Percentiles rank a stretch among this genome's conserved stretches.
Evolutionary conservation across 2,888 invertebrate genomes (phyloP).

Genomic region (Ernsta delagoae): DNA sequence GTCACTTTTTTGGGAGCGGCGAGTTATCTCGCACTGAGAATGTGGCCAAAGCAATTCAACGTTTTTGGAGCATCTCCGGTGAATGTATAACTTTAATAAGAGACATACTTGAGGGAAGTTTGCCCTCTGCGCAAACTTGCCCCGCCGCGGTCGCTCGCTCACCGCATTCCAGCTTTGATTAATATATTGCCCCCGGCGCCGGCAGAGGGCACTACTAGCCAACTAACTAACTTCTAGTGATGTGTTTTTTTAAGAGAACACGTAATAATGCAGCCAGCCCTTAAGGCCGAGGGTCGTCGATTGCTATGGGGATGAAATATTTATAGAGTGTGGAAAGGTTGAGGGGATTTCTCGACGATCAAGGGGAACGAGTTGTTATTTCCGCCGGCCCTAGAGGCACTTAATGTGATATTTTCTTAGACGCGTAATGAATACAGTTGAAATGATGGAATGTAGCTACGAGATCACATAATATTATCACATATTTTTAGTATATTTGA

Average conservation of each 20-base stretch:
- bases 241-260: conserved; percentile 25
- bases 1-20: conserved; percentile 1
- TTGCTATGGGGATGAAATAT: conserved; percentile 21
- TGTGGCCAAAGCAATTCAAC: conserved; percentile 2
- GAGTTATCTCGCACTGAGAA: not conserved
- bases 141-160: not conserved
- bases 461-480: not conserved
- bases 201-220: not conserved
- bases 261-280: conserved; percentile 27
- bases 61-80: conserved; percentile 15
- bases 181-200: conserved; percentile 13
- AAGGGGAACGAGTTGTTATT: conserved; percentile 21
- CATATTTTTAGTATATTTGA: too few species aligned
- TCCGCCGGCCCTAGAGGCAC: conserved; percentile 16
- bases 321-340: conserved; percentile 23
- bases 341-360: conserved; percentile 10
- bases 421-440: conserved; percentile 19
- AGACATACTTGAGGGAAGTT: conserved; percentile 24
- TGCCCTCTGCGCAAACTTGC: not conserved
- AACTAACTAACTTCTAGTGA: conserved; percentile 10
- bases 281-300: conserved; percentile 22
- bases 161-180: conserved; percentile 22
- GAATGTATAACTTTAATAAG: conserved; percentile 21
- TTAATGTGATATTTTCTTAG: conserved; percentile 21
- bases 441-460: not conserved